Evolutionary conservation across 37 sponge, comb jelly and placozoan genomes (phyloP).

Genomic region (Oopsacas minuta): DNA sequence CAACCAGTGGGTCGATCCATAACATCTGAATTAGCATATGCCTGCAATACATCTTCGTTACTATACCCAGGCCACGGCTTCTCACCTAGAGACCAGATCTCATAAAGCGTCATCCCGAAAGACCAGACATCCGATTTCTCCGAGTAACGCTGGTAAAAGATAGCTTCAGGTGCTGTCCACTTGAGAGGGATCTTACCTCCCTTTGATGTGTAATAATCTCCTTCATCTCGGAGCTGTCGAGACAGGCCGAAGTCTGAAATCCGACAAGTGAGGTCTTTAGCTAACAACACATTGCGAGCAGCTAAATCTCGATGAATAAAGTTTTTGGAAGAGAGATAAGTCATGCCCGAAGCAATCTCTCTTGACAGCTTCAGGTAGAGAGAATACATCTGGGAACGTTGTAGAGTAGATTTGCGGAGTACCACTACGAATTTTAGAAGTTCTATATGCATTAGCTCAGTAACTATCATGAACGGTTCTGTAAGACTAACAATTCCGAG

Average conservation of each 20-base stretch:
- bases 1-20: conserved; percentile 19
- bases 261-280: not conserved
- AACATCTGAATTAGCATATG: not conserved
- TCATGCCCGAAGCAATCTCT: conserved; percentile 22
- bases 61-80: conserved; percentile 25
- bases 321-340: conserved; percentile 12
- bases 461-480: conserved; percentile 77
- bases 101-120: conserved; percentile 33
- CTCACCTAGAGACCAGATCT: conserved; percentile 36
- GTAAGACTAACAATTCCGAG: conserved; percentile 20
- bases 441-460: conserved; percentile 71
- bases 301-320: conserved; percentile 26
- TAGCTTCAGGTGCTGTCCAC: conserved; percentile 19
- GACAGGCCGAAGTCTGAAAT: conserved; percentile 15
- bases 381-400: not conserved
- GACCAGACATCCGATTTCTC: conserved; percentile 37
- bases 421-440: not conserved
- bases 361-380: not conserved
- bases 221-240: not conserved
- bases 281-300: conserved; percentile 22
- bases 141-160: conserved; percentile 32
- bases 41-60: conserved; percentile 18
- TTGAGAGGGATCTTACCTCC: conserved; percentile 17
- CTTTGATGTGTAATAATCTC: conserved; percentile 12
- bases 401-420: not conserved